Conservation (phyloP, 2,113 vertebrate species). For the Lagenorhynchus albirostris region DNA sequence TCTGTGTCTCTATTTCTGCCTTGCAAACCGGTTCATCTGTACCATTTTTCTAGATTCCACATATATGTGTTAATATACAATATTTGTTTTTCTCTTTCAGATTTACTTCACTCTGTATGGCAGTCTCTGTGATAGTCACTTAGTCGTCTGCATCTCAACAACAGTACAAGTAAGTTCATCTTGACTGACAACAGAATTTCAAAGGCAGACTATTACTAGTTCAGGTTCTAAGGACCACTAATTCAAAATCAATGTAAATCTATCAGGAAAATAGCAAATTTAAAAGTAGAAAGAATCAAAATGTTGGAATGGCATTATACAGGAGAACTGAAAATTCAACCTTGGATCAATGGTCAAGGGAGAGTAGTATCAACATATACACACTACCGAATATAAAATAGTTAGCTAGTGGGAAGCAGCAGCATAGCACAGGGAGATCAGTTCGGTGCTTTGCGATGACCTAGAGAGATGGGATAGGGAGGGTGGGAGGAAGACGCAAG, state of each 20-base stretch:
- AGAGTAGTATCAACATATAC: no score
- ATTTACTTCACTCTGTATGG: no score
- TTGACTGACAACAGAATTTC: background rate
- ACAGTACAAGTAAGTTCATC: background rate
- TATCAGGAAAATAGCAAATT: background rate
- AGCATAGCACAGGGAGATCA: no score
- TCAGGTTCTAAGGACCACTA: background rate
- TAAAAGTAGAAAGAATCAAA: background rate
- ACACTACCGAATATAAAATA: no score
- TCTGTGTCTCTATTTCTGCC: no score
- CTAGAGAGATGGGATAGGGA: no score
- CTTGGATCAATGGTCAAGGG: background rate
- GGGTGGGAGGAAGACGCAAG: accelerated
- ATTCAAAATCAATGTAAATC: background rate
- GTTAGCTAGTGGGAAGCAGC: no score
- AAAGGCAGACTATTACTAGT: background rate
- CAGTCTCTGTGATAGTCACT: background rate
- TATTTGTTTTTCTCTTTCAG: no score
- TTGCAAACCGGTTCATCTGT: no score
- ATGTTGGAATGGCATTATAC: background rate
- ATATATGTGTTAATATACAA: no score
- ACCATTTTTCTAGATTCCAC: no score
- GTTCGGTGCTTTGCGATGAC: accelerated
- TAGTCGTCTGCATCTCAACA: background rate
- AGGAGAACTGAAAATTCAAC: background rate